A percentile compares a stretch with the other conserved stretches of the same genome.
These are phyloP conservation scores for Pterophyllum scalare DNA, from an alignment of 2,113 vertebrate genomes.

Conservation along the genomic window DNA sequence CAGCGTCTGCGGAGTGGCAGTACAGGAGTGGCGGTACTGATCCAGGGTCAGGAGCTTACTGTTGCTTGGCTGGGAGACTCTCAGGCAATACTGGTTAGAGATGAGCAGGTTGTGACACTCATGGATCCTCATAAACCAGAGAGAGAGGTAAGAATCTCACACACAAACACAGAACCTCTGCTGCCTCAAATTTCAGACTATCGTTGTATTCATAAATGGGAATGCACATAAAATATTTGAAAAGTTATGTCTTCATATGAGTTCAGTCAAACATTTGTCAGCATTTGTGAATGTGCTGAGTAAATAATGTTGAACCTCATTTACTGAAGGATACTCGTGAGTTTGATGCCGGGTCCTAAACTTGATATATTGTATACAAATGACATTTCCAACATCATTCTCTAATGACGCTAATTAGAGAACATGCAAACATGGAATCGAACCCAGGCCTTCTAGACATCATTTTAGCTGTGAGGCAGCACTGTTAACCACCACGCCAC, in stretches of 20 bases:
- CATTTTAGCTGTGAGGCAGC: no score
- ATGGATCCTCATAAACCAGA: conserved; percentile 98
- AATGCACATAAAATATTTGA: not conserved
- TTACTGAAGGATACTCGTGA: no score
- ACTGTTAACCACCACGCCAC: no score
- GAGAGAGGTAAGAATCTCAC: conserved; percentile 83
- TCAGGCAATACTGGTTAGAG: conserved; percentile 88
- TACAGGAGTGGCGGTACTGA: conserved; percentile 87
- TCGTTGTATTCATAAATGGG: not conserved
- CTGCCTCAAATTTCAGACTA: not conserved
- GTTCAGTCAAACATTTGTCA: not conserved
- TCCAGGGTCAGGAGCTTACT: conserved; percentile 83
- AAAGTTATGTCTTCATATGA: not conserved
- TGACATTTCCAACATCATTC: no score
- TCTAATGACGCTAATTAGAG: no score
- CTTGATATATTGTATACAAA: no score
- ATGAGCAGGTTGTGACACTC: conserved; percentile 83
- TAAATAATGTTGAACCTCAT: no score
- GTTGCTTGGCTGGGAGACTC: conserved; percentile 96
- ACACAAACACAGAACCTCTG: not conserved
- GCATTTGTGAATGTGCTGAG: no score
- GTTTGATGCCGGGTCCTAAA: no score
- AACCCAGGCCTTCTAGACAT: no score
- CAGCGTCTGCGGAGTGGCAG: conserved; percentile 92
- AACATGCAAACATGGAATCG: no score